Evolutionary conservation across 2,888 invertebrate species (phyloP), one percentile per base, ranked within the genome.

Genomic region (Limnephilus lunatus): DNA sequence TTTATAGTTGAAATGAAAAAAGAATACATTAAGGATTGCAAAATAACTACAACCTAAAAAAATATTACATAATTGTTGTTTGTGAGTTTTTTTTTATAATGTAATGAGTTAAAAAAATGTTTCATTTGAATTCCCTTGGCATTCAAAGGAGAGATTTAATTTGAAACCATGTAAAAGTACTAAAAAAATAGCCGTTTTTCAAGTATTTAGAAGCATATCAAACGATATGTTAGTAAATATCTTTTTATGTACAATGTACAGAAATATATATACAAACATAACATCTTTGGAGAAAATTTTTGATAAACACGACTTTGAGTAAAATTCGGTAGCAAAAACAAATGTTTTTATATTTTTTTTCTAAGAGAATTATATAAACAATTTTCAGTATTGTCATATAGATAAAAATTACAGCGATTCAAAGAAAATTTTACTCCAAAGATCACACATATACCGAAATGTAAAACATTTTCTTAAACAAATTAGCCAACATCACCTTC

Each of bases 111-210:
- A 44, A 25, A 68, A 68, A 5, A 3, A 19, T 15, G 3, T 19
- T 53, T 53, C 9, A 68, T 25, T 68, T 9, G 9, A n/a, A 25
- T 68, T n/a, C 68, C 68, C 9, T 68, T n/a, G 25, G 25, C 68
- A 11, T 68, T 68, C 25, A 68, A 68, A 68, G 68, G 68, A 68
- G 68, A 25, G 68, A 25, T 68, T 68, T 68, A 68, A 5, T 68
- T 68, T 68, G 68, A n/a, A 68, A 68, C 7, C 25, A 9, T n/a
- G 68, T 68, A 68, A 68, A 68, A 25, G 68, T 68, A 68, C 68
- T n/a, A 53, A 53, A 83, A 83, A 35, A 35, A 31, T 35, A 83
- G 83, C 35, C 35, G n/a, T 83, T 83, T 83, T 83, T 83, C 83
- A 83, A 83, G 35, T 83, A 35, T 83, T 83, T 83, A 83, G 35